Conservation (phyloP, 2,888 invertebrate species). For the Crematogaster levior region DNA sequence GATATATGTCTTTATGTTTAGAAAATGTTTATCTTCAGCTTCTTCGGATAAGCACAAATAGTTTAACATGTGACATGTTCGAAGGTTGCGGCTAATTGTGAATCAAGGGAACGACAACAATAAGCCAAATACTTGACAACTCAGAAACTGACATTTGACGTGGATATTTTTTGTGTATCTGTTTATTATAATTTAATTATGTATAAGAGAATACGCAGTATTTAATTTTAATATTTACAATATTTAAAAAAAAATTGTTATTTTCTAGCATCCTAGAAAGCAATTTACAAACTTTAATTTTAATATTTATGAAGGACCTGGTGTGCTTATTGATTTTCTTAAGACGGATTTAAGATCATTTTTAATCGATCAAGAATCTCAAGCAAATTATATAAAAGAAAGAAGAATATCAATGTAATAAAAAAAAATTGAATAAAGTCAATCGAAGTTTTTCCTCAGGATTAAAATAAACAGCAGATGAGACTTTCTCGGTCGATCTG, state of each 20-base stretch:
- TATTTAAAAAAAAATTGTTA: not conserved
- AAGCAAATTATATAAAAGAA: not conserved
- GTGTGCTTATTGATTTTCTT: not conserved
- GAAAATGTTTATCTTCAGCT: not conserved
- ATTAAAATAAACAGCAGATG: not conserved
- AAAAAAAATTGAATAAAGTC: not conserved
- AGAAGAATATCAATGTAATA: not conserved
- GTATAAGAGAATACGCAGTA: not conserved
- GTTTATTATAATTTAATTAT: not conserved
- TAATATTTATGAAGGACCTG: not conserved
- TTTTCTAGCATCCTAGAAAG: not conserved
- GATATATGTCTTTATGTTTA: conserved; percentile 41
- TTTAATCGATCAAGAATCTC: not conserved
- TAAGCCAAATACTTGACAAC: not conserved
- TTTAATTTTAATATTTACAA: not conserved
- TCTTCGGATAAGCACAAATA: not conserved
- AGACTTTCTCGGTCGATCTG: not conserved
- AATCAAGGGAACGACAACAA: not conserved
- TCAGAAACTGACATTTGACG: not conserved
- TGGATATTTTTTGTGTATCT: not conserved
- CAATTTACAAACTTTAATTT: not conserved
- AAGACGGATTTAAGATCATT: not conserved
- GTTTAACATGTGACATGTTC: not conserved
- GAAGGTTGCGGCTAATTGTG: not conserved
- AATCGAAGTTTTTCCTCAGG: not conserved